Evolutionary conservation across 2,797 vertebrate genomes (phyloP).

Genomic region (Chanos chanos): DNA sequence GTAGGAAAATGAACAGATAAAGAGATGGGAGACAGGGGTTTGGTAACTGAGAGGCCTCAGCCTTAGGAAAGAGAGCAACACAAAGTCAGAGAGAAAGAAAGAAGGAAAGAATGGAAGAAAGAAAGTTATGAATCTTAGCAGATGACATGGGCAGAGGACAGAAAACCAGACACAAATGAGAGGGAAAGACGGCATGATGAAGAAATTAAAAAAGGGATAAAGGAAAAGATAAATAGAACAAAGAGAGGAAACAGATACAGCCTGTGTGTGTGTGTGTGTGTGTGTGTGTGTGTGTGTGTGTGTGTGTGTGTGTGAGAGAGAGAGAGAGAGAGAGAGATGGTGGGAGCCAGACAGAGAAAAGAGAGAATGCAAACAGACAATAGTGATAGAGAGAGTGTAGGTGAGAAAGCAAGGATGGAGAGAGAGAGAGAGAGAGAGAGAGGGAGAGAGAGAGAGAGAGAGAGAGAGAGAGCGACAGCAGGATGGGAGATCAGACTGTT

Average conservation of each 20-base stretch:
- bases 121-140: slow-evolving; percentile 14
- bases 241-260: not conserved
- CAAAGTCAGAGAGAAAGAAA: slow-evolving; percentile 14
- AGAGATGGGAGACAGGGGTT: not conserved
- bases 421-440: slow-evolving; percentile 34
- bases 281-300: no score
- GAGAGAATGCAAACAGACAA: slow-evolving; percentile 31
- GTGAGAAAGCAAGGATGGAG: no score
- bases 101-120: slow-evolving; percentile 2
- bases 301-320: no score
- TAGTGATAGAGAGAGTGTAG: slow-evolving; percentile 49
- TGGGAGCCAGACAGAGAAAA: slow-evolving; percentile 38
- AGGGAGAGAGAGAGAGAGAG: not conserved
- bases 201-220: slow-evolving; percentile 15
- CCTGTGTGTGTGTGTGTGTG: no score
- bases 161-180: slow-evolving; percentile 16
- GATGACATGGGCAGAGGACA: no score
- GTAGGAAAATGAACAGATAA: not conserved
- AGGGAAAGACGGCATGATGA: not conserved
- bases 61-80: slow-evolving; percentile 15
- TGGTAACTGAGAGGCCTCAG: not conserved
- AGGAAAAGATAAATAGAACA: slow-evolving; percentile 35
- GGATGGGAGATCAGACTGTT: slow-evolving; percentile 52
- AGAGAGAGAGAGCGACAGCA: slow-evolving; percentile 4
- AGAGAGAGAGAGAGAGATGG: slow-evolving; percentile 47